These are phyloP conservation scores for Regulus satrapa DNA, from an alignment of 2,113 vertebrate species.

Conservation along the genomic window DNA sequence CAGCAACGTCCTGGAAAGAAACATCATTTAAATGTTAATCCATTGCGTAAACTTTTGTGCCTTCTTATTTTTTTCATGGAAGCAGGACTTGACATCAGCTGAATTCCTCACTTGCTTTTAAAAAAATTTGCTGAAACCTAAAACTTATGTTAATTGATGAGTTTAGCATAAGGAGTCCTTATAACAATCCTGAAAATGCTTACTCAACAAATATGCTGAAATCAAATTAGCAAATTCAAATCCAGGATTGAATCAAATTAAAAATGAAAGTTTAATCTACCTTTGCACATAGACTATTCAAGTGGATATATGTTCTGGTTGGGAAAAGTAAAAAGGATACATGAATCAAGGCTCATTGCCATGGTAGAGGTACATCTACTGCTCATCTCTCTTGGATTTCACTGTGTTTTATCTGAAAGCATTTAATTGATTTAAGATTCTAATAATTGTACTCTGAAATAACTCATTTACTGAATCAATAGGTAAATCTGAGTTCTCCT, in stretches of 20 bases:
- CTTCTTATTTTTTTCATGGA: constrained; percentile 38
- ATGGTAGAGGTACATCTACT: neutral
- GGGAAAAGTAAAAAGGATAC: neutral
- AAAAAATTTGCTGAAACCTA: constrained; percentile 6
- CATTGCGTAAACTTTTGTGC: constrained; percentile 32
- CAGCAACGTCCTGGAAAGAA: constrained; percentile 56
- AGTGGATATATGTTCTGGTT: neutral
- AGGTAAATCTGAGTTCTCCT: neutral
- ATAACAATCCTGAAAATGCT: neutral
- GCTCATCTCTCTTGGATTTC: neutral
- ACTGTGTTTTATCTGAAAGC: neutral
- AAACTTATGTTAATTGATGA: constrained; percentile 28
- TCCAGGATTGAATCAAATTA: neutral
- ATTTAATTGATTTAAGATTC: neutral
- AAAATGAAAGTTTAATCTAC: neutral
- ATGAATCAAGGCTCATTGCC: neutral
- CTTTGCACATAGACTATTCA: neutral
- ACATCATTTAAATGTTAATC: constrained; percentile 60
- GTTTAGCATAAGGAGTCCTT: constrained; percentile 40
- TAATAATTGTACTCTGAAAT: neutral
- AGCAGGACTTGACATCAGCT: neutral
- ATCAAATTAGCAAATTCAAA: neutral
- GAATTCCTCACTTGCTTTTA: constrained; percentile 6
- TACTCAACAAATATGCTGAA: neutral
- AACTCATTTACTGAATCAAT: neutral